Evolutionary conservation across 2,797 vertebrate species (phyloP).

Genomic region (Melanotaenia boesemani): DNA sequence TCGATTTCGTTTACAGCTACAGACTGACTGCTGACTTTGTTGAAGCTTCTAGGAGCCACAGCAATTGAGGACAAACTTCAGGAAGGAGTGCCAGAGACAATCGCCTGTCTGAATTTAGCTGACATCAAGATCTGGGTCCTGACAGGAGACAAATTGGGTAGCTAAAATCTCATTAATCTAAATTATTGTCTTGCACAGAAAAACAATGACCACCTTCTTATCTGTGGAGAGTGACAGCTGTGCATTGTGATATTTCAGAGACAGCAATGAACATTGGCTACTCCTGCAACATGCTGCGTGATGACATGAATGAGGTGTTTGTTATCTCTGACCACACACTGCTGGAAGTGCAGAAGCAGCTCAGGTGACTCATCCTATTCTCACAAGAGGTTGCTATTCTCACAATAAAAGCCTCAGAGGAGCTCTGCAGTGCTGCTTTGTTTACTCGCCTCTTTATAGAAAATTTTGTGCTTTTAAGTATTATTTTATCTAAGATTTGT

Average conservation of each 20-base stretch:
- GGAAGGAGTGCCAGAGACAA: constrained; percentile 89
- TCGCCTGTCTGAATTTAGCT: constrained; percentile 84
- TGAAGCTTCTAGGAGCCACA: constrained; percentile 89
- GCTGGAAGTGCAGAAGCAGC: constrained; percentile 83
- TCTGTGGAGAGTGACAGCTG: constrained; percentile 2
- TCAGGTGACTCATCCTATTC: constrained; percentile 76
- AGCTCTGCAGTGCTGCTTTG: not conserved
- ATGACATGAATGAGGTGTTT: constrained; percentile 87
- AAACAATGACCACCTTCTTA: not conserved
- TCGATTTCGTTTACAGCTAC: constrained; percentile 12
- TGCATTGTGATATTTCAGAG: constrained; percentile 77
- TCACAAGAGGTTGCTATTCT: not conserved
- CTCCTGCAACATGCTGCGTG: constrained; percentile 88
- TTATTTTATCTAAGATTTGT: not conserved
- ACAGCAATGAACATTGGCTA: constrained; percentile 90
- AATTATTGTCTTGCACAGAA: not conserved
- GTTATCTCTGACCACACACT: constrained; percentile 80
- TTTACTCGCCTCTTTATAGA: not conserved
- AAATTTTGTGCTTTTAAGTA: not conserved
- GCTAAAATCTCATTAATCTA: not conserved
- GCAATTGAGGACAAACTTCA: constrained; percentile 92
- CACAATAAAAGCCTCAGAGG: not conserved
- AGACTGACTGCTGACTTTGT: constrained; percentile 38
- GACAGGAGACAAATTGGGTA: constrained; percentile 92
- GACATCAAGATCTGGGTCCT: constrained; percentile 92